A percentile compares a stretch with the other conserved stretches of the same genome.
phyloP scores from a whole-genome alignment of 2,888 invertebrate species.

The Dexiosoma caninum region DNA sequence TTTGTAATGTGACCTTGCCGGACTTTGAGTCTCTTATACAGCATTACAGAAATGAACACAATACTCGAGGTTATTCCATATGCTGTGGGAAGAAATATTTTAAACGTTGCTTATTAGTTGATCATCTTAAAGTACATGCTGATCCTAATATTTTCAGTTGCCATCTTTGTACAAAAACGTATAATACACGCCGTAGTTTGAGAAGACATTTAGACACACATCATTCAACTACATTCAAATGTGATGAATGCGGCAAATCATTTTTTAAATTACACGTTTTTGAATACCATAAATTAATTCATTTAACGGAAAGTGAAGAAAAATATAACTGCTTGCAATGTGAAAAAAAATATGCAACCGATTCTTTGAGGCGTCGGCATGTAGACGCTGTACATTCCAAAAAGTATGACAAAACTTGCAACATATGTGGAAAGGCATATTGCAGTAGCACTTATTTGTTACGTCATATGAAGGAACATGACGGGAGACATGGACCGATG shows the following conservation, averaged over 20 bases:
- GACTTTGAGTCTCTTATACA: constrained; percentile 48
- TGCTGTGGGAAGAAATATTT: constrained; percentile 75
- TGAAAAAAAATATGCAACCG: constrained; percentile 58
- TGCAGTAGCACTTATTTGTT: too few species aligned
- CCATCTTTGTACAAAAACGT: constrained; percentile 69
- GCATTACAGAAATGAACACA: constrained; percentile 53
- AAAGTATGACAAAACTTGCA: too few species aligned
- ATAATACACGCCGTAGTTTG: constrained; percentile 70
- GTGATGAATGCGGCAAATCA: constrained; percentile 73
- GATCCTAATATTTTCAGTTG: constrained; percentile 75
- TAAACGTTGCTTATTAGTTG: constrained; percentile 72
- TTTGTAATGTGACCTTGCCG: constrained; percentile 38
- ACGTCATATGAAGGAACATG: too few species aligned
- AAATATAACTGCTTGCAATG: constrained; percentile 62
- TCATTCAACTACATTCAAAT: constrained; percentile 67
- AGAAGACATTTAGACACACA: constrained; percentile 71
- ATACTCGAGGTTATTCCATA: constrained; percentile 71
- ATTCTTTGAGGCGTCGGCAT: constrained; percentile 17
- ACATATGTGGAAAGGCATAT: too few species aligned
- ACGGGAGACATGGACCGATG: too few species aligned
- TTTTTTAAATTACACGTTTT: constrained; percentile 69
- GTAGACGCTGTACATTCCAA: too few species aligned
- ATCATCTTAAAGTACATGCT: constrained; percentile 73
- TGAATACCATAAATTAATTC: constrained; percentile 72
- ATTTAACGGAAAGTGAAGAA: constrained; percentile 61